Conservation (phyloP, 2,888 invertebrate species). For the Onchidella celtica region DNA sequence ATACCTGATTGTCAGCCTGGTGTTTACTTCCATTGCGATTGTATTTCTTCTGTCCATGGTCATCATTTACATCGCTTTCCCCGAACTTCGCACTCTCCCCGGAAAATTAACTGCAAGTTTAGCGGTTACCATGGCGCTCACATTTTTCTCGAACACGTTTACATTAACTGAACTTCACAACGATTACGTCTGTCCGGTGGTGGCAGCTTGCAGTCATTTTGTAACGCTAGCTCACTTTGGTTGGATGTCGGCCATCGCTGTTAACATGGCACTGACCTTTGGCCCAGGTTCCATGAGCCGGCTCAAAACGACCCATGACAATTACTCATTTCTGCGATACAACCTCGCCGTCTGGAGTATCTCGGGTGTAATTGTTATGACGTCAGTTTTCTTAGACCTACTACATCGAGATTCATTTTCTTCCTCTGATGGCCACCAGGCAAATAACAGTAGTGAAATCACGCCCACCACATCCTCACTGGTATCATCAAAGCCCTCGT, state of each 20-base stretch:
- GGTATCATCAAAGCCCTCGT: neutral
- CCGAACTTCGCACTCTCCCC: constrained; percentile 20
- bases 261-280: constrained; percentile 54
- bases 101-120: constrained; percentile 31
- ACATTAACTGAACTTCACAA: neutral
- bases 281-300: neutral
- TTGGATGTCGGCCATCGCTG: constrained; percentile 54
- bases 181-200: constrained; percentile 42
- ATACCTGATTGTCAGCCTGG: neutral
- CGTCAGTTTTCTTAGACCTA: constrained; percentile 20
- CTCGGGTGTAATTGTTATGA: neutral
- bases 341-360: constrained; percentile 23
- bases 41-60: neutral
- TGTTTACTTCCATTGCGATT: neutral
- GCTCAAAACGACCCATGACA: neutral
- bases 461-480: neutral
- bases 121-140: constrained; percentile 32
- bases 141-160: constrained; percentile 1
- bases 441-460: neutral
- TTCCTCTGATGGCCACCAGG: too few relatives aligned
- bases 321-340: constrained; percentile 3
- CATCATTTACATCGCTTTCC: constrained; percentile 12
- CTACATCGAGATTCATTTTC: neutral
- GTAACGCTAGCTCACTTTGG: constrained; percentile 49
- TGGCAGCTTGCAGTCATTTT: constrained; percentile 44